Evolutionary conservation across 2,888 invertebrate genomes (phyloP).

Genomic region (Drosophila borealis): DNA sequence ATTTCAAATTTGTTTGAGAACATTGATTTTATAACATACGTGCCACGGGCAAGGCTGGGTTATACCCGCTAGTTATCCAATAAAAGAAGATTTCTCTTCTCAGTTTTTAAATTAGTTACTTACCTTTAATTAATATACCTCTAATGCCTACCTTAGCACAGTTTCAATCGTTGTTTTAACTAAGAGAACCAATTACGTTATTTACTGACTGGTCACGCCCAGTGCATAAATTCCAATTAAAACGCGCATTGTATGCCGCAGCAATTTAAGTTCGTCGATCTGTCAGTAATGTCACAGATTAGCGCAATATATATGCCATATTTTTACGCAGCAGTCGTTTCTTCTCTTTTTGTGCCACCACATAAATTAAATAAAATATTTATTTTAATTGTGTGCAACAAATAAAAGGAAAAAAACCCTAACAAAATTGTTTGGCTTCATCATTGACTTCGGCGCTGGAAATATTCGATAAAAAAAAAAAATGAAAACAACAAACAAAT

Average conservation of each 20-base stretch:
- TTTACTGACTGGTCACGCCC: neutral
- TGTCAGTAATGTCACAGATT: slow-evolving; percentile 61
- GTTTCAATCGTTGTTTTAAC: too few species aligned
- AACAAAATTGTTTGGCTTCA: slow-evolving; percentile 8
- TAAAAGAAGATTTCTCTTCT: too few species aligned
- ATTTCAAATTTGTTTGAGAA: too few species aligned
- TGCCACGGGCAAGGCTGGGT: too few species aligned
- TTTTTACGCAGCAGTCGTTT: neutral
- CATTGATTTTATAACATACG: too few species aligned
- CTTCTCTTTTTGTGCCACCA: slow-evolving; percentile 20
- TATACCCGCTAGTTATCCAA: too few species aligned
- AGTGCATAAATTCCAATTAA: slow-evolving; percentile 38
- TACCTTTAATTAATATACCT: too few species aligned
- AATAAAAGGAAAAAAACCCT: slow-evolving; percentile 25
- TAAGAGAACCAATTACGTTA: neutral
- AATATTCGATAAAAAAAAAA: slow-evolving; percentile 39
- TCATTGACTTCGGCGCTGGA: slow-evolving; percentile 27
- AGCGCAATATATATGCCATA: slow-evolving; percentile 30
- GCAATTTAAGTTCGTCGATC: slow-evolving; percentile 30
- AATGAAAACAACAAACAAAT: slow-evolving; percentile 28
- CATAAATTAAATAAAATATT: slow-evolving; percentile 65
- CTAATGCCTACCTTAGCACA: too few species aligned
- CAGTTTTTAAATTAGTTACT: too few species aligned
- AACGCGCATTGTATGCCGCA: slow-evolving; percentile 11
- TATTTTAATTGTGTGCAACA: slow-evolving; percentile 42